phyloP scores from a whole-genome alignment of 2,113 vertebrate genomes.

The Oncorhynchus kisutch region DNA sequence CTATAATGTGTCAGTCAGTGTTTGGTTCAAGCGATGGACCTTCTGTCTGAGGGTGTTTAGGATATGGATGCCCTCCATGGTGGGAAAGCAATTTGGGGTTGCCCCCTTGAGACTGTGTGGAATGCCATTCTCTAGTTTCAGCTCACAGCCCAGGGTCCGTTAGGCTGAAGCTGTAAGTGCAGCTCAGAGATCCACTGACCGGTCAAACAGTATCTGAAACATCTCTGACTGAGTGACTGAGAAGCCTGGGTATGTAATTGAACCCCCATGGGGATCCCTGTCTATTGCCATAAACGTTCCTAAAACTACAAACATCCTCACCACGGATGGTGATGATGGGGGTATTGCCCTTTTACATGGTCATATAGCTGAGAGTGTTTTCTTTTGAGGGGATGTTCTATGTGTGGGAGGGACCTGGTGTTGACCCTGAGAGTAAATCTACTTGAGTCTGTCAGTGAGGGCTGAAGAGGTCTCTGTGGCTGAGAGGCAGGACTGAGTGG shows the following conservation, averaged over 20 bases:
- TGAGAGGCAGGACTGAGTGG: background rate
- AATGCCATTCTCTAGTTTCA: slow-evolving; percentile 26
- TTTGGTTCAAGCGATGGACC: background rate
- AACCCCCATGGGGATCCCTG: slow-evolving; percentile 26
- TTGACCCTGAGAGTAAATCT: slow-evolving; percentile 51
- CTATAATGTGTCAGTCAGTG: background rate
- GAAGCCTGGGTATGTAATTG: background rate
- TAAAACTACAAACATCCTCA: slow-evolving; percentile 40
- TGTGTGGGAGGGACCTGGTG: slow-evolving; percentile 10
- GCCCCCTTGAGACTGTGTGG: background rate
- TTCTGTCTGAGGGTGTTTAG: background rate
- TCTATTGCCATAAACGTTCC: slow-evolving; percentile 52
- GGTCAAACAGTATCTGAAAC: background rate
- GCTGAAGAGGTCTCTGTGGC: slow-evolving; percentile 31
- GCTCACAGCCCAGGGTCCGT: slow-evolving; percentile 22
- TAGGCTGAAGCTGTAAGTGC: slow-evolving; percentile 20
- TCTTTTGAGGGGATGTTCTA: background rate
- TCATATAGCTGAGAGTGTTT: slow-evolving; percentile 55
- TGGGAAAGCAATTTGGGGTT: slow-evolving; percentile 11
- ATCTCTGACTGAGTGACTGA: background rate
- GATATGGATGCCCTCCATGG: background rate
- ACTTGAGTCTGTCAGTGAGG: slow-evolving; percentile 49
- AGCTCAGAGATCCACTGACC: slow-evolving; percentile 7
- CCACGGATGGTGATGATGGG: slow-evolving; percentile 20
- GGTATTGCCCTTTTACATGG: slow-evolving; percentile 35